Conservation (phyloP, 2,113 vertebrate species). For the Mustela lutreola region DNA sequence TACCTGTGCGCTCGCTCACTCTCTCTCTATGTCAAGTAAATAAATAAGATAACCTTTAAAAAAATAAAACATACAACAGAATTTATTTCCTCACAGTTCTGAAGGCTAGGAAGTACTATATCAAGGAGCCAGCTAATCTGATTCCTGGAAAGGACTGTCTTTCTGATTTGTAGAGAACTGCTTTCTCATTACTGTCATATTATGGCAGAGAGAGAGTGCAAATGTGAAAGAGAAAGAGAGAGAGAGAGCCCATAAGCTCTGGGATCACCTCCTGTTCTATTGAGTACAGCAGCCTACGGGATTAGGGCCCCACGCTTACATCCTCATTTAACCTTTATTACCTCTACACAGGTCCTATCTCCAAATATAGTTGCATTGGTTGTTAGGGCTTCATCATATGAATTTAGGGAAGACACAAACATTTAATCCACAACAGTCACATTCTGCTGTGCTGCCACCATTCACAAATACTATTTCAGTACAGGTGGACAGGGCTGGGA, state of each 20-base stretch:
- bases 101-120: neutral
- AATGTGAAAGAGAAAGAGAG: neutral
- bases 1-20: too few relatives aligned
- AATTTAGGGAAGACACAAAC: neutral
- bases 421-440: neutral
- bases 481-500: neutral
- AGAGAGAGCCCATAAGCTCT: neutral
- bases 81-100: slow-evolving; percentile 6
- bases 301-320: neutral
- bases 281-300: neutral
- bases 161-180: neutral
- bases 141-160: neutral
- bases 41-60: too few relatives aligned
- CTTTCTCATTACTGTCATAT: slow-evolving; percentile 22
- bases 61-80: slow-evolving; percentile 4
- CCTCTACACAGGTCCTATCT: neutral
- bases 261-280: neutral
- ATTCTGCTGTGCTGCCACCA: neutral
- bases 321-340: slow-evolving; percentile 14
- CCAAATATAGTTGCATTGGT: neutral
- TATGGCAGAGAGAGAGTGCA: neutral
- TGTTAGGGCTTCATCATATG: neutral
- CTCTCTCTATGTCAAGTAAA: too few relatives aligned
- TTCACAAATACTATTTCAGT: neutral
- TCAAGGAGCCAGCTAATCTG: neutral